phyloP scores from a whole-genome alignment of 2,797 vertebrate species.

The Notoglanidium macrostoma region DNA sequence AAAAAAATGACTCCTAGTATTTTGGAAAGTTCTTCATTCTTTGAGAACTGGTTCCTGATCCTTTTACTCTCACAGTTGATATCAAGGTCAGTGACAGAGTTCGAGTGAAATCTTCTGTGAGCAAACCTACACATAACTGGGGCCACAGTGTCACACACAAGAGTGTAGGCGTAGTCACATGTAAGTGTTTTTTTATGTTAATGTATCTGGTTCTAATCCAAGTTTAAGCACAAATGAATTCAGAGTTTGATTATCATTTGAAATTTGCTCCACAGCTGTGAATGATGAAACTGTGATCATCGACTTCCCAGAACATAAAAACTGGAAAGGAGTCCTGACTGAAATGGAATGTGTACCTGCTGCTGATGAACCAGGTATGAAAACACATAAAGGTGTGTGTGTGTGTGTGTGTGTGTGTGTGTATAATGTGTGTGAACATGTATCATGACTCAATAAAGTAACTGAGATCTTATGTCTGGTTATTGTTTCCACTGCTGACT shows the following conservation, averaged over 20 bases:
- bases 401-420: not conserved
- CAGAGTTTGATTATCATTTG: not conserved
- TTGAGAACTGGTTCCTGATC: not conserved
- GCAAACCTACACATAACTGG: constrained; percentile 40
- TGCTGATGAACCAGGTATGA: not conserved
- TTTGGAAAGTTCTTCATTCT: not conserved
- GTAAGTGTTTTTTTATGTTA: constrained; percentile 5
- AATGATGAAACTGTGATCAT: constrained; percentile 10
- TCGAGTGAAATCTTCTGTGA: constrained; percentile 40
- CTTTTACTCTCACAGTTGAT: not conserved
- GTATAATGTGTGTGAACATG: not conserved
- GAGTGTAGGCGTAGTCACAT: constrained; percentile 39
- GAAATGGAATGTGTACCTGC: constrained; percentile 42
- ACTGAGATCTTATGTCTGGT: not conserved
- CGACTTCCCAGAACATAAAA: constrained; percentile 34
- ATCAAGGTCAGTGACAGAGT: constrained; percentile 42
- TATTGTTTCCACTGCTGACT: not conserved
- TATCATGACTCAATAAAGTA: not conserved
- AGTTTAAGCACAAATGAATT: not conserved
- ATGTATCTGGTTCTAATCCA: not conserved
- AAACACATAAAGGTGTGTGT: not conserved
- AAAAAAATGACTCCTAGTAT: not conserved
- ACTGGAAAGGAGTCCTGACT: constrained; percentile 42
- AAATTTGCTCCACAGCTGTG: constrained; percentile 5
- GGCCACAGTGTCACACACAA: constrained; percentile 26